Base-by-base conservation (phyloP, 2,113 vertebrate species). In the Clarias magur region DNA sequence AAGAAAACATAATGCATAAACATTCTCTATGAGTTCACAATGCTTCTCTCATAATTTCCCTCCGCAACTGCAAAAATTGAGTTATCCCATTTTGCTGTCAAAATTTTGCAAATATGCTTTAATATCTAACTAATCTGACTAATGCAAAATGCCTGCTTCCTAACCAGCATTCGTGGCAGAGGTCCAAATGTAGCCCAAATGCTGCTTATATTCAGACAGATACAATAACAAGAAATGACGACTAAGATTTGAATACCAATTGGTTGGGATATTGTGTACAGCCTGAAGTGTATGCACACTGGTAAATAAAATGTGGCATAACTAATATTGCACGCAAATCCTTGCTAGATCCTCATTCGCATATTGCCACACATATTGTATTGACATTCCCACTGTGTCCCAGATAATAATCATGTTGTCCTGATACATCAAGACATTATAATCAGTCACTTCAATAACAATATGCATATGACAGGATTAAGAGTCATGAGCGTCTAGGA, bases 361-460 rank as follows among this genome's bases (percentile, higher is more conserved):
- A 16, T 19, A 57, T 56, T 79, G 25, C 25, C 30, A 7, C 79
- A 38, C 79, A 80, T 13, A 34, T 34, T 38, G 3, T 25, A 34
- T 80, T 80, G 57, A 38, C 27, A 60, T 80, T 80, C 79, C 56
- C n/a, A 56, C 21, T 27, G 60, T 68, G 56, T 62, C 59, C 56
- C 57, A 62, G 83, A 76, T 76, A 85, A 63, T 76, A 60, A 85
- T 76, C 70, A 85, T 19, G 57, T 63, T 59, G 57, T 85, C 59
- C 84, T 53, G 38, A 76, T 76, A 63, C 56, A 76, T 75, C 70
- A 42, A 85, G 83, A 63, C 57, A 76, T 76, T 62, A 63, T 25
- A 78, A 48, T 72, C 65, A 70, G 65, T 84, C 67, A 84, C 78
- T 78, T 42, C 63, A 75, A 76, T 78, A 85, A 76, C 84, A 85